Evolutionary conservation across 2,888 invertebrate genomes (phyloP).

Genomic region (Polydrusus cervinus): DNA sequence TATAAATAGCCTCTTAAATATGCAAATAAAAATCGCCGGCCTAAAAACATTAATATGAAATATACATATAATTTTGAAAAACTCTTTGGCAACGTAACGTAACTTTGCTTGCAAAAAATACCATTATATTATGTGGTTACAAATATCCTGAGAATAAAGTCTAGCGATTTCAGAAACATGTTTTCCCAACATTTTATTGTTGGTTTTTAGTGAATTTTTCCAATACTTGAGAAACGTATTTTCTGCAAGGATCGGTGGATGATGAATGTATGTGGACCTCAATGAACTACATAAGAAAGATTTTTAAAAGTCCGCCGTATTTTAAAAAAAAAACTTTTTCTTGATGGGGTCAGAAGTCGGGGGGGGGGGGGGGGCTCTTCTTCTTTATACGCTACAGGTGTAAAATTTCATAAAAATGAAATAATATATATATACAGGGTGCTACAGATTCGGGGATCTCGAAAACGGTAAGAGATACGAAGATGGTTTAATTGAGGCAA

Average conservation of each 20-base stretch:
- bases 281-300: background rate
- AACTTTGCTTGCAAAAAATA: background rate
- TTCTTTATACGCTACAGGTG: no score
- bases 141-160: slow-evolving; percentile 23
- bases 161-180: slow-evolving; percentile 18
- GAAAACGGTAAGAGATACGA: no score
- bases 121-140: slow-evolving; percentile 3
- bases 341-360: background rate
- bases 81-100: slow-evolving; percentile 1
- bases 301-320: background rate
- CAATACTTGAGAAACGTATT: slow-evolving; percentile 21
- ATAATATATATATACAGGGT: no score
- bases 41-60: slow-evolving; percentile 13
- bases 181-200: slow-evolving; percentile 19
- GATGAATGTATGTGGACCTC: slow-evolving; percentile 11
- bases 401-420: no score
- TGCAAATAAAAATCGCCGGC: slow-evolving; percentile 16
- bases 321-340: background rate
- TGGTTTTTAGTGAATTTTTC: slow-evolving; percentile 6
- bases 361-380: no score
- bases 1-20: slow-evolving; percentile 19
- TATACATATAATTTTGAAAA: slow-evolving; percentile 11
- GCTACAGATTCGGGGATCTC: no score
- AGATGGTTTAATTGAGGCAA: no score
- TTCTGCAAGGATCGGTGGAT: background rate